Evolutionary conservation across 64 coral and sea anemone genomes (phyloP), one percentile per base, ranked within the genome.

Genomic region (Dendronephthya gigantea): DNA sequence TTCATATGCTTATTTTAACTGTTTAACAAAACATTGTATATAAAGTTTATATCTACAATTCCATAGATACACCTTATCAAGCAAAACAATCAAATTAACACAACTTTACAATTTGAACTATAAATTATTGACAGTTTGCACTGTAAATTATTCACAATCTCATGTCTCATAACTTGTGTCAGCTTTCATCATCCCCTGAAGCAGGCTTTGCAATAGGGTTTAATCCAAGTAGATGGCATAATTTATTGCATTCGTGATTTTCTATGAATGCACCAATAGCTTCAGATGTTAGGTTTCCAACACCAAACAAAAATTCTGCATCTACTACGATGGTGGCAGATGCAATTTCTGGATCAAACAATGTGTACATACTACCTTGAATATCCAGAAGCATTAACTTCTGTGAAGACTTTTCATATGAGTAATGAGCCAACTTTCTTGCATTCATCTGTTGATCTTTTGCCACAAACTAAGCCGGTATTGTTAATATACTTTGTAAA

Each of bases 291-390:
- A 84, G 48, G 33, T 84, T 84, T 51, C 83, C 83, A 30, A 56
- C 83, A 55, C 48, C 83, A 84, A 84, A 84, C 83, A 84, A 33
- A 32, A 35, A 84, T 38, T 84, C 83, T 1, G 12, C 83, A 84
- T 84, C 56, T 29, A 51, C 48, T 38, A 52, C 30, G 34, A 84
- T 27, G 14, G 47, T 55, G 29, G 48, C 83, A 84, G 83, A 84
- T 55, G 83, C 83, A 84, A 84, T 51, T 52, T 84, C 83, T 52
- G 83, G 83, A 56, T 84, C 83, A 51, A 84, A 84, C 25, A 84
- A 84, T 17, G 49, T 84, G 47, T 56, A 52, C 37, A 27, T 56
- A 84, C 49, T 56, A 84, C 83, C 83, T 51, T 84, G 83, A 17
- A 84, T 56, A 56, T 84, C 49, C 83, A 84, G 31, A 23, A 84